Evolutionary conservation across 1,140 invertebrate genomes (phyloP).

Genomic region (Habropoda laboriosa): DNA sequence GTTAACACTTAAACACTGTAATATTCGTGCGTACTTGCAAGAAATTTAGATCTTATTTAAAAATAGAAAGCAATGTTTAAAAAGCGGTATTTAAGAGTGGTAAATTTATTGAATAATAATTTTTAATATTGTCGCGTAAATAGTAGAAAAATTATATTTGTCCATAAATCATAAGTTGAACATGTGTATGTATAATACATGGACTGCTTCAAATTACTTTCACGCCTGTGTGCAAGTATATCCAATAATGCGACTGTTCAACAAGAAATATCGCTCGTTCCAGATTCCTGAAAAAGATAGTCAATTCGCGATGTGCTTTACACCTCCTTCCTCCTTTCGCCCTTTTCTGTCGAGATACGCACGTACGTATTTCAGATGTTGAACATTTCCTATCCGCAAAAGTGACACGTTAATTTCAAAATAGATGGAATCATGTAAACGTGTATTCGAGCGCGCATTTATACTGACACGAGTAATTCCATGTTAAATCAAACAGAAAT

Average conservation of each 20-base stretch:
- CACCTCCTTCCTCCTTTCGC: background rate
- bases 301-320: slow-evolving; percentile 13
- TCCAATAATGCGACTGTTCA: slow-evolving; percentile 7
- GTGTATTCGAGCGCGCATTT: no score
- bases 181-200: no score
- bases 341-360: background rate
- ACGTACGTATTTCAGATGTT: slow-evolving; percentile 31
- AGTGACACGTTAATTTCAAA: no score
- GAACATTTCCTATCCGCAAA: slow-evolving; percentile 61
- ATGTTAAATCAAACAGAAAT: no score
- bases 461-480: background rate
- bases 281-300: slow-evolving; percentile 30
- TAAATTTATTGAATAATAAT: background rate
- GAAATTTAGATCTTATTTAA: background rate
- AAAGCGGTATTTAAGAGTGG: background rate
- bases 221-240: no score
- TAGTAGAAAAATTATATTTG: no score
- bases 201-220: slow-evolving; percentile 23
- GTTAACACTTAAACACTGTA: no score
- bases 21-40: no score
- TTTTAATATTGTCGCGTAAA: background rate
- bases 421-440: no score
- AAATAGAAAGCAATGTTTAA: background rate
- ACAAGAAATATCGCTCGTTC: slow-evolving; percentile 6
- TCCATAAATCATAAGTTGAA: no score